These are phyloP conservation scores for Leucophenga maculata DNA, from an alignment of 2,888 invertebrate genomes.

Conservation along the genomic window DNA sequence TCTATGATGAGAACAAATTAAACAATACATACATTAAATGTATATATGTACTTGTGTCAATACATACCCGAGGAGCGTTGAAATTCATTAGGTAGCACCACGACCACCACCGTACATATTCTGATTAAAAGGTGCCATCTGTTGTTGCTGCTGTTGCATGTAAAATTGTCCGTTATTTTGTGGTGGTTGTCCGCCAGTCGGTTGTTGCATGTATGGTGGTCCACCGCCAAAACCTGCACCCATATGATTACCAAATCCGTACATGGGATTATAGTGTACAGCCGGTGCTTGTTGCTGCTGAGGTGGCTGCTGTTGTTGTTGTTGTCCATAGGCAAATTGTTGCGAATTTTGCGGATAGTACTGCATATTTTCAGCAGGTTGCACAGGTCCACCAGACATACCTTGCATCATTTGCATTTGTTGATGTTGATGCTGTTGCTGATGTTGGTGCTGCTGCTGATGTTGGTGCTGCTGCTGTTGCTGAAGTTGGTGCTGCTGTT, in stretches of 20 bases:
- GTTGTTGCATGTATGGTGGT: slow-evolving; percentile 45
- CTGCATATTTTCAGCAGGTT: slow-evolving; percentile 36
- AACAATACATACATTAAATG: slow-evolving; percentile 11
- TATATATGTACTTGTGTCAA: too few species aligned
- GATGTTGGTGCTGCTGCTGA: slow-evolving; percentile 23
- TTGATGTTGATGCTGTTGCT: slow-evolving; percentile 10
- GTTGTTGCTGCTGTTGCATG: slow-evolving; percentile 45
- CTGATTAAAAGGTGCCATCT: slow-evolving; percentile 44
- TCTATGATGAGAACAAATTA: not conserved
- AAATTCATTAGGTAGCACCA: not conserved
- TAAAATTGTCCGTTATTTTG: slow-evolving; percentile 45
- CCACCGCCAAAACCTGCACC: slow-evolving; percentile 39
- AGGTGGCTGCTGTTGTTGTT: slow-evolving; percentile 35
- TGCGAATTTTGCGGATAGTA: slow-evolving; percentile 52
- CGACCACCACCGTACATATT: slow-evolving; percentile 53
- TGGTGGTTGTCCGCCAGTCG: slow-evolving; percentile 39
- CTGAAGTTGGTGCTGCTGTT: slow-evolving; percentile 12
- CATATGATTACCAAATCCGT: slow-evolving; percentile 13
- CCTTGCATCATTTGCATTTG: not conserved
- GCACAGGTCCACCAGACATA: not conserved
- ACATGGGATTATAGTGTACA: slow-evolving; percentile 43
- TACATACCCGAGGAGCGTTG: not conserved
- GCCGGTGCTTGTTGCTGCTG: slow-evolving; percentile 38
- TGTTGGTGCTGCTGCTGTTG: slow-evolving; percentile 28
- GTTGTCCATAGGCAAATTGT: slow-evolving; percentile 32